These are phyloP conservation scores for Pao palembangensis DNA, from an alignment of 2,113 vertebrate species.

Conservation along the genomic window DNA sequence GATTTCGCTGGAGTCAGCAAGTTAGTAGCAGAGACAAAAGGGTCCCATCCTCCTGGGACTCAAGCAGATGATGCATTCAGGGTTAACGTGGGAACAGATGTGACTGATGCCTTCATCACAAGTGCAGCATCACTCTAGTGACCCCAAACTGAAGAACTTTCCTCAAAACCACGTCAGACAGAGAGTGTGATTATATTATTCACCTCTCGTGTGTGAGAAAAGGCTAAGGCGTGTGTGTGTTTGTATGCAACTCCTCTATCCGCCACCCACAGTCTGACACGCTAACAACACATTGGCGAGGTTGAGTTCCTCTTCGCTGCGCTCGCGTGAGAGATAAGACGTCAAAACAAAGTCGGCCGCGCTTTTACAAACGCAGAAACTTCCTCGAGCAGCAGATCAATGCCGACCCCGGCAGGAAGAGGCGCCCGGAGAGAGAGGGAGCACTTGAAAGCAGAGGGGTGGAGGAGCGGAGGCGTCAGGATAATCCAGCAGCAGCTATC, in stretches of 20 bases:
- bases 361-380: constrained; percentile 26
- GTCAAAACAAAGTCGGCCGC: constrained; percentile 40
- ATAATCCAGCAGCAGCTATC: constrained; percentile 43
- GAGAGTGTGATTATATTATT: not conserved
- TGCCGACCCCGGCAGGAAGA: constrained; percentile 11
- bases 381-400: constrained; percentile 35
- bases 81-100: constrained; percentile 13
- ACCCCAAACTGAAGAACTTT: not conserved
- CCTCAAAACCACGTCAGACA: constrained; percentile 4
- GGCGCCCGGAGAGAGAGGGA: not conserved
- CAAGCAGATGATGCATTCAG: constrained; percentile 2
- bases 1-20: constrained; percentile 27
- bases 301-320: constrained; percentile 38
- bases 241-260: constrained; percentile 34
- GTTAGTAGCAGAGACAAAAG: constrained; percentile 31
- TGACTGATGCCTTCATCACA: constrained; percentile 17
- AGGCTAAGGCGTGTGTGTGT: not conserved
- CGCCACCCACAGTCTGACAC: constrained; percentile 36
- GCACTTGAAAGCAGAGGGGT: constrained; percentile 15
- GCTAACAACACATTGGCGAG: constrained; percentile 32
- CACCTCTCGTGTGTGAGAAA: not conserved
- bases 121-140: not conserved
- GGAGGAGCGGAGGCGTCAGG: constrained; percentile 28
- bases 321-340: constrained; percentile 42
- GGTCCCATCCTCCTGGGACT: constrained; percentile 24